These are phyloP conservation scores for Rhombomys opimus DNA, from an alignment of 2,113 vertebrate genomes.

Conservation along the genomic window DNA sequence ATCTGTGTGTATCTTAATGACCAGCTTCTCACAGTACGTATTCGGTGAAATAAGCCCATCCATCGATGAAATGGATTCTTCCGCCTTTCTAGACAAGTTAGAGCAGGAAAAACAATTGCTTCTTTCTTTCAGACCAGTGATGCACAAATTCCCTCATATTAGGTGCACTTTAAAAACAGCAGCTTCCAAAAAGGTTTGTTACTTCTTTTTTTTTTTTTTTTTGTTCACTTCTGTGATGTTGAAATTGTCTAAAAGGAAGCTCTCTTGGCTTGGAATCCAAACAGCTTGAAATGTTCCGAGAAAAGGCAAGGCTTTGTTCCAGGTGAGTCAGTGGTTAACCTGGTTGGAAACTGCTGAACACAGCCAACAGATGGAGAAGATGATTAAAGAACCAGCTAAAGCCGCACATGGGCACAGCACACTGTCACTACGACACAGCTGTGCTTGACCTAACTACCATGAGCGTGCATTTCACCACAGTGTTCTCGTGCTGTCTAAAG, in stretches of 20 bases:
- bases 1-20: conserved; percentile 98
- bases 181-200: conserved; percentile 96
- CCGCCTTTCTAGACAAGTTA: conserved; percentile 92
- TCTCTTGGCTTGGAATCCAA: conserved; percentile 98
- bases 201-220: conserved; percentile 89
- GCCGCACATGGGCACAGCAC: conserved; percentile 91
- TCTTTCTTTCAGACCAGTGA: conserved; percentile 93
- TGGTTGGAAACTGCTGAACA: conserved; percentile 97
- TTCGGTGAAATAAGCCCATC: conserved; percentile 92
- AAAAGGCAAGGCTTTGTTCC: conserved; percentile 98
- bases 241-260: conserved; percentile 98
- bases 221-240: conserved; percentile 97
- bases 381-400: conserved; percentile 94
- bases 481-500: conserved; percentile 75
- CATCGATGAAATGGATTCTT: conserved; percentile 91
- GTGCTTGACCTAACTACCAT: conserved; percentile 79
- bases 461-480: conserved; percentile 91
- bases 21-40: conserved; percentile 89
- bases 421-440: conserved; percentile 89
- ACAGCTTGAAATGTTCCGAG: conserved; percentile 98
- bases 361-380: conserved; percentile 96
- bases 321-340: conserved; percentile 98
- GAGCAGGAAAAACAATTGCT: conserved; percentile 96
- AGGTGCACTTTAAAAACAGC: not conserved
- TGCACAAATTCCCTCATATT: not conserved